Evolutionary conservation across 92 coral and sea anemone species (phyloP), one percentile per base, ranked within the genome.

Genomic region (Epizoanthus ramosus): DNA sequence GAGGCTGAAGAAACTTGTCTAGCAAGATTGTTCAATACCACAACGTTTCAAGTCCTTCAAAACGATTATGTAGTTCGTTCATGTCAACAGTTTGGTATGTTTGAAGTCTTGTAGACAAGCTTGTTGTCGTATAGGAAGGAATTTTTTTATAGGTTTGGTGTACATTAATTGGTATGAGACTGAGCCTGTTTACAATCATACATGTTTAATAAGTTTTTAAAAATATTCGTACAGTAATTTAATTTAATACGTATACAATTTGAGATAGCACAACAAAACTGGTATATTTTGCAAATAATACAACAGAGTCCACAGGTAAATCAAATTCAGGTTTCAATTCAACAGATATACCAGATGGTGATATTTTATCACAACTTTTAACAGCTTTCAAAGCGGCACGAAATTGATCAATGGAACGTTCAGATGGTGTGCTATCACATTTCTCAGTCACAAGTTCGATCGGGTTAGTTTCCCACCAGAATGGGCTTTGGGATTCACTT

Each of bases 81-180:
- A 23, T 23, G 70, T 65, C 70, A 65, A 65, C 70, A 65, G 70
- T 65, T 65, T 65, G 1, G 41, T 65, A 65, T 65, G 39, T 24
- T 65, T 65, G 70, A 65, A 65, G 70, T 65, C 70, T 65, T 65
- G 37, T 65, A 65, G 70, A 41, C 16, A 65, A 24, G 41, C 43
- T 64, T 64, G 2, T 58, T 58, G 64, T 16, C 21, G 24, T 58
- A 58, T 16, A 7, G 64, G 64, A 16, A 17, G 64, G 8, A 58
- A 3, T 58, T 63, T 63, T 65, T 23, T 23, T 23, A 2, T 64
- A 64, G 70, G 4, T 23, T 23, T 64, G 70, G 70, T 64, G 70
- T 64, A 24, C 70, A 64, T 64, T 23, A 64, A 64, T 23, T 23
- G 12, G 12, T 64, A 64, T 22, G 70, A 64, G 70, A 64, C 70